Evolutionary conservation across 1,140 invertebrate species (phyloP), one percentile per base, ranked within the genome.

Genomic region (Coelopa frigida): DNA sequence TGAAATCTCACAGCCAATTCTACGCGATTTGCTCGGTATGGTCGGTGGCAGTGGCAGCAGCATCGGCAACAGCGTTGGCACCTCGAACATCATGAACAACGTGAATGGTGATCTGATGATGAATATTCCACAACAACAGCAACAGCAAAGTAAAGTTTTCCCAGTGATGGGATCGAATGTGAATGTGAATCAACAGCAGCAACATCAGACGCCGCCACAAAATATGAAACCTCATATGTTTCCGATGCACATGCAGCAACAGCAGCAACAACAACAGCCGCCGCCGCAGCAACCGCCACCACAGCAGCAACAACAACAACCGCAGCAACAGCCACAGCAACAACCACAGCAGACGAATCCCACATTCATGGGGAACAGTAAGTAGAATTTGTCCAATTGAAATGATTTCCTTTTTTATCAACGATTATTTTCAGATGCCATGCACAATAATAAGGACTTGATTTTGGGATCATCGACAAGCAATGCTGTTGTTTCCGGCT

Each of bases 1-100:
- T 47, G 64, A 67, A n/a, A 55, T 68, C 14, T 54, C 61, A 1
- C 64, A 68, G 38, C 64, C 64, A 11, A 68, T 68, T 29, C 46
- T 68, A 7, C 50, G 64, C 7, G 64, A 68, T 46, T 56, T 68
- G 3, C 51, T 68, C 14, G 44, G 55, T 49, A 15, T 32, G 46
- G 21, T 38, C 48, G 18, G 42, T 47, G 31, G 20, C 41, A 5
- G 49, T 47, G 26, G 29, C 10, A 14, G 49, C 33, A 4, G 44
- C 51, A 36, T 27, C 20, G 22, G 8, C 27, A 29, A 14, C 27
- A 14, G 8, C 14, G 14, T 29, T 10, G 8, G 8, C 27, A 29
- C 8, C 14, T 29, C 27, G 14, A 29, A 29, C 14, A 10, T 29
- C 8, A 8, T 29, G 8, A 57, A 59, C 4, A 43, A 62, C 27